These are phyloP conservation scores for Pteronura brasiliensis DNA, from an alignment of 2,113 vertebrate genomes.

Conservation along the genomic window DNA sequence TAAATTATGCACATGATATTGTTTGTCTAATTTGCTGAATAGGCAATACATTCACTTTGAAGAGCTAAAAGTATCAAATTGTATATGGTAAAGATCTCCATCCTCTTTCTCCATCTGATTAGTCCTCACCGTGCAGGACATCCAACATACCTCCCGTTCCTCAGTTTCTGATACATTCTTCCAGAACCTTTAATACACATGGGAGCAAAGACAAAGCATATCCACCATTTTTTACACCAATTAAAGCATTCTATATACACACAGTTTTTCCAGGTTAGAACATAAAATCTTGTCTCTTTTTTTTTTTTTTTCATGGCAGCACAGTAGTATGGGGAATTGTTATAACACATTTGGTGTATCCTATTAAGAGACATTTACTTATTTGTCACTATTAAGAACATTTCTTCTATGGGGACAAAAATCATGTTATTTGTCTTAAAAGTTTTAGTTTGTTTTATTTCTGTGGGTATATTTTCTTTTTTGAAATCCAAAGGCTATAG, in stretches of 20 bases:
- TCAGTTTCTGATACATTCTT: background rate
- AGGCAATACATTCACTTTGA: background rate
- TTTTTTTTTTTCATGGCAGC: background rate
- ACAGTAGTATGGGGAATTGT: background rate
- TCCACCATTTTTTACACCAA: background rate
- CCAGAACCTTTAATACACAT: background rate
- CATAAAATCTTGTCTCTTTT: background rate
- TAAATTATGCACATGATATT: background rate
- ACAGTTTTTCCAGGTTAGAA: background rate
- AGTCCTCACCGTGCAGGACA: fast-evolving
- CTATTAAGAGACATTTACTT: background rate
- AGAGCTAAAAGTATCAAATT: background rate
- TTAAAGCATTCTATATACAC: background rate
- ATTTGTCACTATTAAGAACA: background rate
- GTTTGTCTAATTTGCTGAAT: background rate
- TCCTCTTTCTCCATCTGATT: background rate
- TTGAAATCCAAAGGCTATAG: background rate
- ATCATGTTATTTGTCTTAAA: background rate
- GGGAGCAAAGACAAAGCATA: background rate
- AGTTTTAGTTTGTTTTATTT: background rate
- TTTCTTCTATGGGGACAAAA: background rate
- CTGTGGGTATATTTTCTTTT: background rate
- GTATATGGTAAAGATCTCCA: background rate
- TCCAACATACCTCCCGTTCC: too few relatives aligned
- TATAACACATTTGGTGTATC: background rate